Evolutionary conservation across 2,113 vertebrate genomes (phyloP), one percentile per base, ranked within the genome.

Genomic region (Machaerirhynchus nigripectus): DNA sequence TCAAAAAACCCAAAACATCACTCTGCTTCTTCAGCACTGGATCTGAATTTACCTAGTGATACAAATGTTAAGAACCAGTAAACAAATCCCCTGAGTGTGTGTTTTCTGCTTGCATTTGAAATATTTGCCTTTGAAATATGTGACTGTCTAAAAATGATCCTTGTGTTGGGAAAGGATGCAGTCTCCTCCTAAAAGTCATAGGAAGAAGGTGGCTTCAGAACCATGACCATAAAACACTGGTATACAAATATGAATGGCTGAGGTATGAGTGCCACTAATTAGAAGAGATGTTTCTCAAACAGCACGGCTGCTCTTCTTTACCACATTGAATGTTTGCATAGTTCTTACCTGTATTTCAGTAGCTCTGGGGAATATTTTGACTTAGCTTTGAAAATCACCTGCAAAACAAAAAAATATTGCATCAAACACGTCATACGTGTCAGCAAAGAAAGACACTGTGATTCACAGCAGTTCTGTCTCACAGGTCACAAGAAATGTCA

Each of bases 341-440:
- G 61, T 70, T 97, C 98, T 98, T 97, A 99, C 99, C 99, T 98
- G 97, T 99, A 99, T 96, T 98, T 98, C 93, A 99, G 97, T 79
- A 99, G 98, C 89, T 99, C 99, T 79, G 99, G 99, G 80, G 98
- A 98, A 71, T 99, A 99, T 92, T 99, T 99, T 17, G 99, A 99
- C 97, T 99, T 99, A 56, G 99, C 99, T 97, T 99, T 99, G 96
- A 99, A 99, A 96, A 99, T 98, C 85, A 99, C 99, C 99, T 99
- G 98, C 63, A 95, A 97, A 93, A 95, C 24, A 94, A 75, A 82
- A 91, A 89, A 83, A 71, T 13, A 89, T 20, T 70, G 59, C 75
- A 84, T 93, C 71, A 93, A 71, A 70, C 22, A 50, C 10, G 37
- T 33, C n/a, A 42, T 16, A 33, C 28, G 46, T 7, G 4, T 49